Evolutionary conservation across 2,797 vertebrate species (phyloP).

Genomic region (Cuculus canorus): DNA sequence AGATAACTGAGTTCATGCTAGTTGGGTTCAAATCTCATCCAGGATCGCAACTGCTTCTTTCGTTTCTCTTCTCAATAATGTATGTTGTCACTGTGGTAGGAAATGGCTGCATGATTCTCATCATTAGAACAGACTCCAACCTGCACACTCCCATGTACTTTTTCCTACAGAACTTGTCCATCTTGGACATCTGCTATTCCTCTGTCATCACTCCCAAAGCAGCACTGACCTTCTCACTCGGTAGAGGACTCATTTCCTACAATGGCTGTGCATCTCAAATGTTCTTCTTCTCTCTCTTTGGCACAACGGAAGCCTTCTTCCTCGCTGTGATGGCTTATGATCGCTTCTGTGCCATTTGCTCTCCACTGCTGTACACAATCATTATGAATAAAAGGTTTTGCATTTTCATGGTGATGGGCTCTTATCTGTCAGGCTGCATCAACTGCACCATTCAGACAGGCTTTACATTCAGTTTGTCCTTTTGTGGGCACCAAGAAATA

Average conservation of each 20-base stretch:
- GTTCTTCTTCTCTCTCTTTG: slow-evolving; percentile 72
- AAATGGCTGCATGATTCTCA: slow-evolving; percentile 52
- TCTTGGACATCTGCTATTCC: slow-evolving; percentile 48
- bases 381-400: slow-evolving; percentile 47
- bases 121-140: slow-evolving; percentile 9
- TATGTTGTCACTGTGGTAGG: slow-evolving; percentile 53
- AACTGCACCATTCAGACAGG: slow-evolving; percentile 62
- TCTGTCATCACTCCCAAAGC: slow-evolving; percentile 49
- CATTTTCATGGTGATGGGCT: slow-evolving; percentile 21
- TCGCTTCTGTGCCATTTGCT: slow-evolving; percentile 55
- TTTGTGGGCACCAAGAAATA: slow-evolving; percentile 56
- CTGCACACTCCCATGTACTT: slow-evolving; percentile 69
- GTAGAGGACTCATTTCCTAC: slow-evolving; percentile 36
- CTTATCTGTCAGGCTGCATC: slow-evolving; percentile 64
- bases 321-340: slow-evolving; percentile 71
- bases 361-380: slow-evolving; percentile 57
- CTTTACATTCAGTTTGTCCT: slow-evolving; percentile 60
- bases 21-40: slow-evolving; percentile 14
- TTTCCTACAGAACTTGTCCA: slow-evolving; percentile 40
- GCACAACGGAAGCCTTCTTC: slow-evolving; percentile 67
- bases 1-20: slow-evolving; percentile 49
- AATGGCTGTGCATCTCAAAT: slow-evolving; percentile 57
- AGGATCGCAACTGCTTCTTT: neutral
- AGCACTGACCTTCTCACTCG: neutral
- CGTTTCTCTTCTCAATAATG: slow-evolving; percentile 34